phyloP scores from a whole-genome alignment of 2,797 vertebrate species.

The Pyrocephalus nanus region DNA sequence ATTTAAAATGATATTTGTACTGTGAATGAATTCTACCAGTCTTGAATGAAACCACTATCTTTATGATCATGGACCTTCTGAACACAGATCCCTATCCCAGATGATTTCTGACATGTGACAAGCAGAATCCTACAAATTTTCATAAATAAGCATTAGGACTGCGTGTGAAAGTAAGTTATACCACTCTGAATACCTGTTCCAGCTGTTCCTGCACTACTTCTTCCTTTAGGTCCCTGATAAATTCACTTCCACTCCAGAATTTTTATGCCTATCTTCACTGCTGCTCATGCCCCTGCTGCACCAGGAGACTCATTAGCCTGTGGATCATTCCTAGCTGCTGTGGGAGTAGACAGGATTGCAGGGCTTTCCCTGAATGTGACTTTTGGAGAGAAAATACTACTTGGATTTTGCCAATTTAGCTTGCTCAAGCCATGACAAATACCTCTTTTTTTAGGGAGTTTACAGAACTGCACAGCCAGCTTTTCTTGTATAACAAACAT shows the following conservation, averaged over 20 bases:
- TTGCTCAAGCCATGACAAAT: background rate
- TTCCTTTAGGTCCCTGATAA: background rate
- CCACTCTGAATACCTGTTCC: background rate
- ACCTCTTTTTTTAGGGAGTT: background rate
- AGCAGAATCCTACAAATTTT: background rate
- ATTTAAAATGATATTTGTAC: background rate
- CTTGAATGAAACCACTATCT: background rate
- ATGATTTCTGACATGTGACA: background rate
- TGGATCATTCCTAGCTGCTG: background rate
- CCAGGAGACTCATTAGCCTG: background rate
- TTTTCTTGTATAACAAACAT: background rate
- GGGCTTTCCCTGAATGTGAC: background rate
- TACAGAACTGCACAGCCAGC: background rate
- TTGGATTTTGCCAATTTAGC: background rate
- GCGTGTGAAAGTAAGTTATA: background rate
- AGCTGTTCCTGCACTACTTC: background rate
- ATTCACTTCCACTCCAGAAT: background rate
- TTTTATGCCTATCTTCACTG: background rate
- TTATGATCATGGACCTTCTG: background rate
- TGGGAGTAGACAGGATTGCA: background rate
- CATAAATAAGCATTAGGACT: background rate
- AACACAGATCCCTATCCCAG: background rate
- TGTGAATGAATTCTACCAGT: background rate
- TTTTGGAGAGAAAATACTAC: background rate
- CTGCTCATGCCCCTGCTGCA: background rate